Percentiles rank a stretch among this genome's conserved stretches.
These are phyloP conservation scores for Myotis findleyi DNA, from an alignment of 2,797 vertebrate genomes.

Conservation along the genomic window DNA sequence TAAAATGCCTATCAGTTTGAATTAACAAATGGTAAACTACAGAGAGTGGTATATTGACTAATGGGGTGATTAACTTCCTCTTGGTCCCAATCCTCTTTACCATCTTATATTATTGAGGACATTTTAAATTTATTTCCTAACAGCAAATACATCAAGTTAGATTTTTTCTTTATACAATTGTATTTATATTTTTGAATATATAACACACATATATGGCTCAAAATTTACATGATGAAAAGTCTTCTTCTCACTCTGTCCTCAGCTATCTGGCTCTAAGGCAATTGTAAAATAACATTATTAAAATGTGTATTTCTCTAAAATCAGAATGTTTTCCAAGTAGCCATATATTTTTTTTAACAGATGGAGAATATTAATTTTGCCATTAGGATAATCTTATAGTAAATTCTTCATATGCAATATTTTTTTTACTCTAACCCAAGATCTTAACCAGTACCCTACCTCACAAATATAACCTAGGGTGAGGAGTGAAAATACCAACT, in stretches of 20 bases:
- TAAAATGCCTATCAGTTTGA: conserved; percentile 57
- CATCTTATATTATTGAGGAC: conserved; percentile 34
- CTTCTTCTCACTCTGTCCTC: not conserved
- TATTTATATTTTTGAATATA: conserved; percentile 35
- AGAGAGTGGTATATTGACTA: conserved; percentile 18
- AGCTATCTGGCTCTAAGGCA: not conserved
- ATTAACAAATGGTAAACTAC: conserved; percentile 45
- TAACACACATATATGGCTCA: conserved; percentile 16
- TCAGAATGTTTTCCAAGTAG: conserved; percentile 28
- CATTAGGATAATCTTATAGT: conserved; percentile 42
- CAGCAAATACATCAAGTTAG: not conserved
- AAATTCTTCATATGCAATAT: conserved; percentile 41
- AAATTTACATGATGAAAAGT: conserved; percentile 15
- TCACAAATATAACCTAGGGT: conserved; percentile 42
- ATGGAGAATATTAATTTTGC: conserved; percentile 62
- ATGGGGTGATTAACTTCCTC: conserved; percentile 38
- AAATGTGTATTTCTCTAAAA: conserved; percentile 64
- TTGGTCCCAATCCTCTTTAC: not conserved
- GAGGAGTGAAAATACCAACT: conserved; percentile 43
- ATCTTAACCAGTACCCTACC: not conserved
- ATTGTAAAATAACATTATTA: conserved; percentile 50
- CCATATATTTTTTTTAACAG: not conserved
- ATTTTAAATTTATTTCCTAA: conserved; percentile 63
- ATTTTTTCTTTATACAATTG: conserved; percentile 34
- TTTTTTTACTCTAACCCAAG: conserved; percentile 1